phyloP scores from a whole-genome alignment of 2,888 invertebrate species.

The Oeneis ivallda region DNA sequence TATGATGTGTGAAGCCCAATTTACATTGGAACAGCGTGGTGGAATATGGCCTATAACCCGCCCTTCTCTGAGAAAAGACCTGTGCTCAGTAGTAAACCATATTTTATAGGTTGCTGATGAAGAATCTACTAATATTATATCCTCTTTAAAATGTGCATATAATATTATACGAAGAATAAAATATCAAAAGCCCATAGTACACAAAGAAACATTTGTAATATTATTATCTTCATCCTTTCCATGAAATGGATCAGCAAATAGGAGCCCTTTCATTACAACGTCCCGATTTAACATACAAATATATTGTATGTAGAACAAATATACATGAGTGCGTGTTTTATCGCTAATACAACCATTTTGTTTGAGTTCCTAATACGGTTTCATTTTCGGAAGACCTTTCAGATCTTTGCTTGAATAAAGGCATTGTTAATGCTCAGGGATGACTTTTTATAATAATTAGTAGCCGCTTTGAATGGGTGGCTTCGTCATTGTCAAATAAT shows the following conservation, averaged over 20 bases:
- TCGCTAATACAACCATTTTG: slow-evolving; percentile 69
- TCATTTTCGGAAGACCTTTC: slow-evolving; percentile 25
- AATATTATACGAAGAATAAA: not conserved
- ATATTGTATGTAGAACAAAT: slow-evolving; percentile 30
- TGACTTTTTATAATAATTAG: too few relatives aligned
- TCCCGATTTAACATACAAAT: slow-evolving; percentile 61
- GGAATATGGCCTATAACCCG: too few relatives aligned
- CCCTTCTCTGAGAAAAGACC: too few relatives aligned
- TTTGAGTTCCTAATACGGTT: slow-evolving; percentile 39
- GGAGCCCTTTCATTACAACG: slow-evolving; percentile 54
- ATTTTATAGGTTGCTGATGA: too few relatives aligned
- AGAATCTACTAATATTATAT: too few relatives aligned
- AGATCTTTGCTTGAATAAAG: slow-evolving; percentile 25
- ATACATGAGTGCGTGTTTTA: slow-evolving; percentile 63
- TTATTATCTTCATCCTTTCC: slow-evolving; percentile 50
- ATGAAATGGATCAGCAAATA: slow-evolving; percentile 42
- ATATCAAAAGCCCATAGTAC: not conserved
- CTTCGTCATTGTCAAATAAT: too few relatives aligned
- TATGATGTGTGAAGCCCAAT: too few relatives aligned
- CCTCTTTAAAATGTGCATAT: not conserved
- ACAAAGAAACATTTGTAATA: slow-evolving; percentile 21
- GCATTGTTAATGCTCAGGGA: slow-evolving; percentile 17
- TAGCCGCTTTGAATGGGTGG: too few relatives aligned
- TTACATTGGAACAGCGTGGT: too few relatives aligned
- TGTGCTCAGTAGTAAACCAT: too few relatives aligned